A percentile compares a stretch with the other conserved stretches of the same genome.
Evolutionary conservation across 64 coral and sea anemone species (phyloP).

Genomic region (Dendrophyllia cribrosa): DNA sequence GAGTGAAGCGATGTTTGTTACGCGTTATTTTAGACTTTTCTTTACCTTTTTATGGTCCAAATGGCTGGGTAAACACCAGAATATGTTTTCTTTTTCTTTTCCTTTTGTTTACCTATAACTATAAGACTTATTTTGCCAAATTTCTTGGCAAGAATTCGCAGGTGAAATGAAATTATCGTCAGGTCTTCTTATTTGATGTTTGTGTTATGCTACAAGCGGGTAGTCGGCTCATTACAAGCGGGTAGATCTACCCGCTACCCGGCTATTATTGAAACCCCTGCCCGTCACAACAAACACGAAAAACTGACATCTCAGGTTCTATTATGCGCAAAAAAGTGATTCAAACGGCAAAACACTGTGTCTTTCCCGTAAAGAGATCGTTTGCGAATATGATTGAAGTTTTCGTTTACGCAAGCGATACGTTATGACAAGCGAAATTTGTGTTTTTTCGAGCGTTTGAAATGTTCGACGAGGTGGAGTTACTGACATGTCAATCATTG

Average conservation of each 20-base stretch:
- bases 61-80: constrained; percentile 13
- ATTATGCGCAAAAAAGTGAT: too few relatives aligned
- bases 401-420: too few relatives aligned
- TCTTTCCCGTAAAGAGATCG: too few relatives aligned
- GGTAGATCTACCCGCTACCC: constrained; percentile 52
- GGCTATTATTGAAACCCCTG: too few relatives aligned
- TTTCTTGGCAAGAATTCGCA: constrained; percentile 22
- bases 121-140: constrained; percentile 32
- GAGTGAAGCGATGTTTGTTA: not conserved
- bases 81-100: constrained; percentile 28
- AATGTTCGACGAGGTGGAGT: too few relatives aligned
- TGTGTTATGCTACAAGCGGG: constrained; percentile 21
- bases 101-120: constrained; percentile 1
- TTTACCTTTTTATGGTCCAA: constrained; percentile 3
- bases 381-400: too few relatives aligned
- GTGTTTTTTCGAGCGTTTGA: too few relatives aligned
- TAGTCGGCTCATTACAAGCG: constrained; percentile 39
- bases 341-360: too few relatives aligned
- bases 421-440: too few relatives aligned
- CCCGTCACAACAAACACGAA: too few relatives aligned
- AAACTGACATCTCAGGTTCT: too few relatives aligned
- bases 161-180: not conserved
- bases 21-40: constrained; percentile 19
- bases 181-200: not conserved
- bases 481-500: too few relatives aligned